These are phyloP conservation scores for Boloria selene DNA, from an alignment of 2,888 invertebrate species.

Conservation along the genomic window DNA sequence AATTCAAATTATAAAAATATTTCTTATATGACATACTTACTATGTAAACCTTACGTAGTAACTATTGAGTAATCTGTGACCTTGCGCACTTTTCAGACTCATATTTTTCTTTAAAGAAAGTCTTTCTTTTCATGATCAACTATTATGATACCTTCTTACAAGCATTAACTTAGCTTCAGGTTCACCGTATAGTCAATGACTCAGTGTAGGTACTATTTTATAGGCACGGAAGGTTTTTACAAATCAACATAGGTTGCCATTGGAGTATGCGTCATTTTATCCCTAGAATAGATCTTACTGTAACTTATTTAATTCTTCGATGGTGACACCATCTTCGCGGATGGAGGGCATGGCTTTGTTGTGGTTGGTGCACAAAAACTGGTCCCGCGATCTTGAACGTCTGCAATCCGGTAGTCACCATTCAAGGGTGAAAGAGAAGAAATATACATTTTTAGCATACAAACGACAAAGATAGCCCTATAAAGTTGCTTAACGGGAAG, in stretches of 20 bases:
- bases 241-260: not conserved
- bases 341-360: conserved; percentile 48
- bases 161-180: too few relatives aligned
- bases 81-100: too few relatives aligned
- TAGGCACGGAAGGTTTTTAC: too few relatives aligned
- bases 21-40: too few relatives aligned
- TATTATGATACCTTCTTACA: too few relatives aligned
- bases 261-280: not conserved
- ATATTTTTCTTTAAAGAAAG: too few relatives aligned
- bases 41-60: too few relatives aligned
- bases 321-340: conserved; percentile 46
- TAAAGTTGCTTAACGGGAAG: conserved; percentile 66
- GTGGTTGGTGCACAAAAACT: conserved; percentile 65
- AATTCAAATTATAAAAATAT: too few relatives aligned
- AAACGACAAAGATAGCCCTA: conserved; percentile 52
- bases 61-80: too few relatives aligned
- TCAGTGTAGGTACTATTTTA: too few relatives aligned
- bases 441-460: conserved; percentile 38
- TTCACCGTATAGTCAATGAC: too few relatives aligned
- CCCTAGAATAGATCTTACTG: conserved; percentile 9
- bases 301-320: conserved; percentile 29
- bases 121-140: too few relatives aligned
- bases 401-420: conserved; percentile 69
- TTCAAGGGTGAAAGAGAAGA: conserved; percentile 67
- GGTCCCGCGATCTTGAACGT: conserved; percentile 61